Base-by-base conservation (phyloP, 2,888 invertebrate species). In the Cataglyphis altisquamis region DNA sequence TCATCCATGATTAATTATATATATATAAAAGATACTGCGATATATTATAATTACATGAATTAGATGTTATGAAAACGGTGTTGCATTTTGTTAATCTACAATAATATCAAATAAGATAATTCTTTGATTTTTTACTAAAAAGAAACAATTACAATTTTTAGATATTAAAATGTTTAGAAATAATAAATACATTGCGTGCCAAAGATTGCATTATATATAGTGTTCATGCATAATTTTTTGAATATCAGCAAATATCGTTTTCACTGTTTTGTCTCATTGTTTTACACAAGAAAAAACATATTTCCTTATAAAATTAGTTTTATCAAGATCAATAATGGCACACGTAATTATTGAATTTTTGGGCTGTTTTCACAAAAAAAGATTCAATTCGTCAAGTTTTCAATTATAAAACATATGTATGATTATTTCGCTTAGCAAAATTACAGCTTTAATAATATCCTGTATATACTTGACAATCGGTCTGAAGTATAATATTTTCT, bases 141-240 rank as follows among this genome's bases (percentile, higher is more conserved):
- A 55, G 36, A 36, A 55, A 45, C 21, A 18, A 70, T 68, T 45
- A 52, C 18, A 52, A 52, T 52, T n/a, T 52, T 8, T 52, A 52
- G n/a, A 52, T n/a, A 52, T 52, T 52, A 52, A 18, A 48, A n/a
- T 45, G 18, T 86, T 86, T 77, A 77, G 63, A 83, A 86, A 41
- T 41, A 62, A 29, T 18, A 9, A 32, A 62, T 32, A 29, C 62
- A 29, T 18, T 62, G 62, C 15, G 6, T 64, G 64, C 6, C 3
- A 48, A 64, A 66, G 6, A 39, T 57, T 57, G 25, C 21, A 70
- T 32, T 21, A 70, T 32, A 32, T 10, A 18, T 12, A 72, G 18
- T 21, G 25, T 72, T 55, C 6, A 12, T 25, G 21, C n/a, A 39
- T 5, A 18, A 72, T 39, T 10, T 52, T n/a, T 57, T 60, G 25